Conservation (phyloP, 2,888 invertebrate species). For the Drosophila meridionalis region DNA sequence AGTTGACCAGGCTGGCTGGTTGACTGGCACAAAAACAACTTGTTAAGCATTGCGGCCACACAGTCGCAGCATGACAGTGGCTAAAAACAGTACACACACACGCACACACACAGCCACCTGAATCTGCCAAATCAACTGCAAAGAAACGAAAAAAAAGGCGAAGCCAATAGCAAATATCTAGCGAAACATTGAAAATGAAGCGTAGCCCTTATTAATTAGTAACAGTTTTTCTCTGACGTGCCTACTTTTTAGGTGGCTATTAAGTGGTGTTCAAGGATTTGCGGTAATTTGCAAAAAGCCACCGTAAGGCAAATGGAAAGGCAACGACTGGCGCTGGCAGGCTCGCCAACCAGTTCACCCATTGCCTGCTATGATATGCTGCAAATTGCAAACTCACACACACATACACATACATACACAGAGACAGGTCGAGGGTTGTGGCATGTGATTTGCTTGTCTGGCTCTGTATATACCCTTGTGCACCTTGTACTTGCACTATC, state of each 20-base stretch:
- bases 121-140: neutral
- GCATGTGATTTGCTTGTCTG: constrained; percentile 75
- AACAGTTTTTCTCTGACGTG: constrained; percentile 18
- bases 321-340: neutral
- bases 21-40: constrained; percentile 56
- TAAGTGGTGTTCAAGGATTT: constrained; percentile 44
- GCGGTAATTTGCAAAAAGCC: constrained; percentile 45
- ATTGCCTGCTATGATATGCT: constrained; percentile 64
- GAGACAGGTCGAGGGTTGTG: constrained; percentile 47
- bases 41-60: constrained; percentile 61
- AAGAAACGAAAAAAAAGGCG: neutral
- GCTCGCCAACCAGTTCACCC: neutral
- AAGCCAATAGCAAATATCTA: constrained; percentile 13
- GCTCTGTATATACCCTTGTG: constrained; percentile 39
- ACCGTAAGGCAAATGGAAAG: constrained; percentile 25
- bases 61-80: constrained; percentile 53
- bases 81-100: constrained; percentile 11
- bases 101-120: neutral
- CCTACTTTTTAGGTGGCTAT: constrained; percentile 34
- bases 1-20: constrained; percentile 1
- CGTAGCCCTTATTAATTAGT: constrained; percentile 63
- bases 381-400: constrained; percentile 60
- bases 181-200: constrained; percentile 42
- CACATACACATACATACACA: neutral
- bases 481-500: constrained; percentile 30